Evolutionary conservation across 2,797 vertebrate species (phyloP).

Genomic region (Adelosebastes latens): DNA sequence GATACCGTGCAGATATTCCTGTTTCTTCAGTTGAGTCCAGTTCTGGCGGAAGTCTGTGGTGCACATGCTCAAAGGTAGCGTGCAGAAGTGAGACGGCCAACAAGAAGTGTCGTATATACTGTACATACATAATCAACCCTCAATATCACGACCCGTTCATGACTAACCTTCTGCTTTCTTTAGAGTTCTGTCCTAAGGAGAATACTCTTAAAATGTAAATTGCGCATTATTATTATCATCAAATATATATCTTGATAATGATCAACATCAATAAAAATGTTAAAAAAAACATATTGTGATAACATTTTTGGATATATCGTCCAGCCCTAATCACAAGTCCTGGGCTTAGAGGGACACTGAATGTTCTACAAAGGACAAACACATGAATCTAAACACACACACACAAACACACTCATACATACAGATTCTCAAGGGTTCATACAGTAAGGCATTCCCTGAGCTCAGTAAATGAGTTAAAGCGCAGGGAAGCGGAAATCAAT

Average conservation of each 20-base stretch:
- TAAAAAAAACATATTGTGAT: no score
- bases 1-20: background rate
- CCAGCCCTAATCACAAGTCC: background rate
- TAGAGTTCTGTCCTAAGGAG: background rate
- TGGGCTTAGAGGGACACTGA: background rate
- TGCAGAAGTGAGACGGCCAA: background rate
- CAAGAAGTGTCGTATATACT: background rate
- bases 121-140: background rate
- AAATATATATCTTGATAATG: background rate
- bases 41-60: background rate
- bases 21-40: background rate
- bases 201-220: background rate
- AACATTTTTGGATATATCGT: no score
- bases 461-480: slow-evolving; percentile 53
- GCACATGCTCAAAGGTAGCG: background rate
- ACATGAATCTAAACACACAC: background rate
- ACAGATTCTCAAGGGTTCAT: slow-evolving; percentile 19
- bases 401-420: background rate
- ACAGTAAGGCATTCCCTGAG: slow-evolving; percentile 22
- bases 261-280: background rate
- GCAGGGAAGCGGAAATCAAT: slow-evolving; percentile 64
- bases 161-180: background rate
- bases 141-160: background rate
- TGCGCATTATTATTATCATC: background rate
- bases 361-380: background rate